A percentile compares a stretch with the other conserved stretches of the same genome.
phyloP scores from a whole-genome alignment of 2,113 vertebrate species.

The Chionomys nivalis region DNA sequence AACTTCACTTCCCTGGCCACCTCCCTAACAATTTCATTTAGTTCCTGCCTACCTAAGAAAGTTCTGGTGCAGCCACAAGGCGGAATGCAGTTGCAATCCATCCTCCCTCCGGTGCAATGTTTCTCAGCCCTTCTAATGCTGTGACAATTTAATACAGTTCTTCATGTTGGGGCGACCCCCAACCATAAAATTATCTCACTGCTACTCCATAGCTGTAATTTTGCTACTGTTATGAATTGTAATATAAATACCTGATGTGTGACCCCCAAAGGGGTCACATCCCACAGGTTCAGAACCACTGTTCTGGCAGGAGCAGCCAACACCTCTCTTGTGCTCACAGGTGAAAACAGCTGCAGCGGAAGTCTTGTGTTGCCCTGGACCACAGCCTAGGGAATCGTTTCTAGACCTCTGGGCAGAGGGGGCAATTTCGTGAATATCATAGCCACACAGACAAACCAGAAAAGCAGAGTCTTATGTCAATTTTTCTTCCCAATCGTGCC shows the following conservation, averaged over 20 bases:
- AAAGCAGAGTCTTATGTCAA: neutral
- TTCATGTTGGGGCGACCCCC: neutral
- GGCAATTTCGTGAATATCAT: neutral
- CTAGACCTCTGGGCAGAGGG: neutral
- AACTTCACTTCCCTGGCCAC: neutral
- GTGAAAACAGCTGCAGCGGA: rapidly evolving
- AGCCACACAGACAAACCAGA: neutral
- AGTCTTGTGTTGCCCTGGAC: rapidly evolving
- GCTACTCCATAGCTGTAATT: neutral
- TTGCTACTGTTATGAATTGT: neutral
- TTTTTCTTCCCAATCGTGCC: neutral
- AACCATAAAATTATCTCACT: neutral
- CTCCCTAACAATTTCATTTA: neutral
- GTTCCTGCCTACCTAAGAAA: neutral
- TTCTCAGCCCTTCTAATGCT: too few relatives aligned
- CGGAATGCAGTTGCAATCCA: rapidly evolving
- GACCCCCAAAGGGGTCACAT: neutral
- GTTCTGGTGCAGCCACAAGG: neutral
- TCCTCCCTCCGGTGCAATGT: neutral
- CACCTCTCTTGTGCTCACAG: neutral
- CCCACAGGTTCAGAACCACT: neutral
- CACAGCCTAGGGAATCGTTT: neutral
- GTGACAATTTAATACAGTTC: neutral
- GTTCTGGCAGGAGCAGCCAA: neutral
- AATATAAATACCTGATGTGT: neutral